Base-by-base conservation (phyloP, 2,888 invertebrate species). In the Sarcophaga subvicina region DNA sequence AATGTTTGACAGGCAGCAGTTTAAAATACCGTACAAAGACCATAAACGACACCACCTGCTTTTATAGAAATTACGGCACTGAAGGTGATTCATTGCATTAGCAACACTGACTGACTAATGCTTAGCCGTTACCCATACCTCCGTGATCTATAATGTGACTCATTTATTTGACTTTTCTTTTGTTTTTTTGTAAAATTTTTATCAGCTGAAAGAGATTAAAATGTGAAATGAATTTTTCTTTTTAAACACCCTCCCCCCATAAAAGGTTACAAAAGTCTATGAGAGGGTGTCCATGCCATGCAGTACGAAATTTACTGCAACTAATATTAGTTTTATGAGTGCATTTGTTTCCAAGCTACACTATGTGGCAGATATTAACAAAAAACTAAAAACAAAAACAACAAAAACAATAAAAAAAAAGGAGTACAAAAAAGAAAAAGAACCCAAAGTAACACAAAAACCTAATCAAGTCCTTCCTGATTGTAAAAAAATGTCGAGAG, bases 391-490 rank as follows among this genome's bases (percentile, higher is more conserved):
- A 22, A 66, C 20, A 49, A 45, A 14, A 6, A 22, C 3, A 47
- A 49, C 37, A 70, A 25, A 47, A 22, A 60, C 45, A 60, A 37
- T 22, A 10, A 4, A 37, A 60, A 81, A 81, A 14, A 1, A 17
- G 17, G 10, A 47, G n/a, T 47, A 20, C 67, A 45, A 47, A 2
- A 47, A 67, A n/a, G 2, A 67, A 6, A 37, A n/a, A 17, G 12
- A 45, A 20, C 1, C 6, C 10, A 47, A 37, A 37, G 37, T 8
- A 45, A 80, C 37, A 49, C 47, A 70, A 20, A 54, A 66, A 66
- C 27, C 80, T 72, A 76, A 80, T 85, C 76, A 85, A 80, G 80
- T 85, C 71, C 80, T 80, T 85, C 71, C 80, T 80, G 75, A 54
- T 49, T 80, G 70, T 60, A 71, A 63, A 72, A 37, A 76, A 76